phyloP scores from a whole-genome alignment of 2,888 invertebrate genomes.

The Torymus texanus region DNA sequence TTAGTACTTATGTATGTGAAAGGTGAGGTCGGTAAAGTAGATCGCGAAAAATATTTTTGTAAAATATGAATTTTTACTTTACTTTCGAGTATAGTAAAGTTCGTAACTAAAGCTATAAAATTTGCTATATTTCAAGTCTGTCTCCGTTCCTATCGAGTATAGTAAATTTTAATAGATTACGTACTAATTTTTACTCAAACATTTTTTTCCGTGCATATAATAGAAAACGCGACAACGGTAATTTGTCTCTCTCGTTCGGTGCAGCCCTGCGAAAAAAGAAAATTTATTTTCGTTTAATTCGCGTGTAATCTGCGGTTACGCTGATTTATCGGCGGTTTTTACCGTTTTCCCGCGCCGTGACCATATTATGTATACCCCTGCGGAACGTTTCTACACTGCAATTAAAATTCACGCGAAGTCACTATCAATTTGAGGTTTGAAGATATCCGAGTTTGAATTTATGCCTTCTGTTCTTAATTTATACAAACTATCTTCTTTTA shows the following conservation, averaged over 20 bases:
- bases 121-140: too few relatives aligned
- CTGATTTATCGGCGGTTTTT: conserved; percentile 19
- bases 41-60: too few relatives aligned
- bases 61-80: too few relatives aligned
- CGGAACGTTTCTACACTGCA: not conserved
- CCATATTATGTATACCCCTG: not conserved
- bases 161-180: too few relatives aligned
- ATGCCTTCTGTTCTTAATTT: not conserved
- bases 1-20: too few relatives aligned
- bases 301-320: not conserved
- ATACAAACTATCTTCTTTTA: not conserved
- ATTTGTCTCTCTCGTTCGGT: conserved; percentile 15
- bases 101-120: too few relatives aligned
- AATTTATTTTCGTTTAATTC: conserved; percentile 30
- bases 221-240: conserved; percentile 26
- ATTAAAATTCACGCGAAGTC: not conserved
- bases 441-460: not conserved
- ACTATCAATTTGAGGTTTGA: not conserved
- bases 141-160: too few relatives aligned
- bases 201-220: too few relatives aligned
- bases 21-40: too few relatives aligned
- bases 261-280: not conserved
- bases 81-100: too few relatives aligned
- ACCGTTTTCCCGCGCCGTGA: not conserved
- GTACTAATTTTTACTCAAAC: too few relatives aligned